phyloP scores from a whole-genome alignment of 2,797 vertebrate genomes.

The Anas bernieri region DNA sequence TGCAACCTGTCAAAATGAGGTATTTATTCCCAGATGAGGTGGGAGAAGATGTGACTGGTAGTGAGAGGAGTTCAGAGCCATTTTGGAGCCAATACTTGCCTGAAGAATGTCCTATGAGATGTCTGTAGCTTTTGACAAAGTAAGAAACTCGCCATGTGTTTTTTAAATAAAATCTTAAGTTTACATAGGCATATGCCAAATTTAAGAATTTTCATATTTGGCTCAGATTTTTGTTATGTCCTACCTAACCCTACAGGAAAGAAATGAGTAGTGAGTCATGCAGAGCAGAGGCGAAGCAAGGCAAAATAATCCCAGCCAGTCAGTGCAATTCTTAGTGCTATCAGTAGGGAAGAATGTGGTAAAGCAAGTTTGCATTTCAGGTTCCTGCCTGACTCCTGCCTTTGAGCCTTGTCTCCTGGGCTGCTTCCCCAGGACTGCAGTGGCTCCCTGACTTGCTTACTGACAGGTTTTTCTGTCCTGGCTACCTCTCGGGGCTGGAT shows the following conservation, averaged over 20 bases:
- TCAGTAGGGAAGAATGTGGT: neutral
- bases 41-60: neutral
- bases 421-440: neutral
- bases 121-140: neutral
- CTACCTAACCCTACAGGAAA: neutral
- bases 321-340: accelerated
- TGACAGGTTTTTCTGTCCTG: neutral
- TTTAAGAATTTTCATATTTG: neutral
- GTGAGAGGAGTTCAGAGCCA: neutral
- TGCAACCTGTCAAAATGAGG: neutral
- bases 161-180: neutral
- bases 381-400: neutral
- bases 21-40: neutral
- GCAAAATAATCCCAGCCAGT: neutral
- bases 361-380: neutral
- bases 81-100: neutral
- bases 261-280: accelerated
- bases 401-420: neutral
- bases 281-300: neutral
- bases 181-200: neutral
- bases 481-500: accelerated
- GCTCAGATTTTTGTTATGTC: neutral
- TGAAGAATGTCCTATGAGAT: neutral
- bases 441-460: accelerated
- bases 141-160: neutral